These are phyloP conservation scores for Cacoxenus indagator DNA, from an alignment of 2,888 invertebrate species.

Conservation along the genomic window DNA sequence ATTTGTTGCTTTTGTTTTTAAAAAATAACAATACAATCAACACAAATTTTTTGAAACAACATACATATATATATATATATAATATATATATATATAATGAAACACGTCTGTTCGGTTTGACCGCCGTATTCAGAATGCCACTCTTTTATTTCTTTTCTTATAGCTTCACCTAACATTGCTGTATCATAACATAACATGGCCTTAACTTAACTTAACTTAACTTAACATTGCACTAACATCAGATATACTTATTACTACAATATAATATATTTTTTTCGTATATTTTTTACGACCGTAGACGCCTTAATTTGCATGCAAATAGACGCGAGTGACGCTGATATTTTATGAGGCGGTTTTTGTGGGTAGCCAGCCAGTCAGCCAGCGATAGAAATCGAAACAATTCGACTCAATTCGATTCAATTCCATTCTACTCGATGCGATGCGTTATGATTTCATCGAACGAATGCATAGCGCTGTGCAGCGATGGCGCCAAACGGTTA, in stretches of 20 bases:
- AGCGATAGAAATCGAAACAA: not conserved
- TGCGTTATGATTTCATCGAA: not conserved
- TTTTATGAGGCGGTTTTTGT: not conserved
- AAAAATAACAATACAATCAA: not conserved
- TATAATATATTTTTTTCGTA: not conserved
- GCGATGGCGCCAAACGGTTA: too few relatives aligned
- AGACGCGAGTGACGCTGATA: slow-evolving; percentile 21
- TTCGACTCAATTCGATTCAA: not conserved
- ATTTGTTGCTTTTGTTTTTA: not conserved
- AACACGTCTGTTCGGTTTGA: too few relatives aligned
- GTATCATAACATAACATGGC: too few relatives aligned
- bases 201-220: too few relatives aligned
- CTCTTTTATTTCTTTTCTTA: too few relatives aligned
- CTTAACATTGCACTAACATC: too few relatives aligned
- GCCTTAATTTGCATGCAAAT: slow-evolving; percentile 55
- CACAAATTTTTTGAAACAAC: too few relatives aligned
- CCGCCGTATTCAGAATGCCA: too few relatives aligned
- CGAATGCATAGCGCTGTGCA: slow-evolving; percentile 2
- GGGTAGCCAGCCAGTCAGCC: not conserved
- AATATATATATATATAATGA: too few relatives aligned
- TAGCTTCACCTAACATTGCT: too few relatives aligned
- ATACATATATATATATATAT: too few relatives aligned
- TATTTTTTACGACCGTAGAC: not conserved
- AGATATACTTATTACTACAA: too few relatives aligned
- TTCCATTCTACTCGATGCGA: not conserved